Base-by-base conservation (phyloP, 1,140 invertebrate genomes). In the Rhizoglyphus robini region DNA sequence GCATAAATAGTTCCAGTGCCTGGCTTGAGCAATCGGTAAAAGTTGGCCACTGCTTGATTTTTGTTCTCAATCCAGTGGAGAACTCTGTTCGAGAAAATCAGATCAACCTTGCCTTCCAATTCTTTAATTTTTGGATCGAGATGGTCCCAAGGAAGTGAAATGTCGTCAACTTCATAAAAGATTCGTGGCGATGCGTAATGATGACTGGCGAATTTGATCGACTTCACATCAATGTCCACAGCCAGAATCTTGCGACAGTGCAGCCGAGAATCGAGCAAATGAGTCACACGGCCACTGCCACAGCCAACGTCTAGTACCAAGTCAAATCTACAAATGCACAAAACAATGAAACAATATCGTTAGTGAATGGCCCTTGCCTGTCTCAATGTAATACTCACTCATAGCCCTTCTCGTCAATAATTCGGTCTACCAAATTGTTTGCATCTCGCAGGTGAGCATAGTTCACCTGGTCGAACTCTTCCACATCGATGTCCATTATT, bases 361-460 rank as follows among this genome's bases (percentile, higher is more conserved):
- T 32, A 60, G 36, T 11, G 18, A 18, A n/a, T n/a, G n/a, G n/a
- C n/a, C n/a, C n/a, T n/a, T n/a, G n/a, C n/a, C n/a, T 41, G 8
- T 41, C 18, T 41, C 8, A 41, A 32, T 3, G 13, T 4, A 48
- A 29, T 47, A 49, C 47, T 47, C 2, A 63, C 61, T 51, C 31
- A 27, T 64, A 48, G 11, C 47, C 46, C 32, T 64, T 64, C n/a
- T 64, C 63, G 41, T 64, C 63, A 51, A 64, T 64, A 57, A 64
- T 64, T 49, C 27, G 20, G 25, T 64, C 63, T 4, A 64, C 4
- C 20, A 64, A 32, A 57, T 64, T 64, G 29, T 64, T 64, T 1
- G 63, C 63, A 57, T 64, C 63, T 15, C 63, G 41, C 18, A 64
- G 27, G 27, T 64, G 63, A 2, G 63, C 63, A 57, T 51, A 23